phyloP scores from a whole-genome alignment of 2,888 invertebrate genomes.

The Abscondita cerata region DNA sequence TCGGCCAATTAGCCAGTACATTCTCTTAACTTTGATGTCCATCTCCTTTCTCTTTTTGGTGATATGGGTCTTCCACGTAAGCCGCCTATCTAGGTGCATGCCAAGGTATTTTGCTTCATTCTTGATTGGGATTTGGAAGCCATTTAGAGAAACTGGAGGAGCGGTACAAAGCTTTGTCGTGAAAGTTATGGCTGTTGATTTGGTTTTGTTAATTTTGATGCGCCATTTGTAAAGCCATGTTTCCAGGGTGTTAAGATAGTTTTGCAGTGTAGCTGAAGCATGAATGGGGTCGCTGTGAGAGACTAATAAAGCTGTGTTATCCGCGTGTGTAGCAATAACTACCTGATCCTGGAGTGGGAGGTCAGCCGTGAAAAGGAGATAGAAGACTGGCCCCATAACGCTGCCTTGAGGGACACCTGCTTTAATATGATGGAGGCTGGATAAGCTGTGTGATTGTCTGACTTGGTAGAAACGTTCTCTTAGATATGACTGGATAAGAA shows the following conservation, averaged over 20 bases:
- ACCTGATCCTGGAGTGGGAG: not conserved
- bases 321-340: slow-evolving; percentile 7
- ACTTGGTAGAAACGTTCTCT: slow-evolving; percentile 13
- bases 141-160: slow-evolving; percentile 17
- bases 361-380: slow-evolving; percentile 9
- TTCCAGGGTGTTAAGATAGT: slow-evolving; percentile 10
- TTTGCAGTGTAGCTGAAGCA: slow-evolving; percentile 10
- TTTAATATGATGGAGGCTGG: not conserved
- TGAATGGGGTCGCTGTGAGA: slow-evolving; percentile 7
- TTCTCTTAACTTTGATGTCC: no score
- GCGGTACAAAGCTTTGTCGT: slow-evolving; percentile 18
- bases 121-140: slow-evolving; percentile 47
- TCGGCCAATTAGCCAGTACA: no score
- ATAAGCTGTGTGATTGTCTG: not conserved
- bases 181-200: slow-evolving; percentile 20
- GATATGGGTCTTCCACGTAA: slow-evolving; percentile 16
- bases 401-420: slow-evolving; percentile 8
- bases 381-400: slow-evolving; percentile 4
- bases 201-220: not conserved
- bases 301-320: slow-evolving; percentile 12
- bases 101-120: slow-evolving; percentile 35
- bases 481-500: not conserved
- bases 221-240: slow-evolving; percentile 4
- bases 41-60: no score
- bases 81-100: slow-evolving; percentile 26